A percentile compares a stretch with the other conserved stretches of the same genome.
These are phyloP conservation scores for Actenoides lindsayi DNA, from an alignment of 2,113 vertebrate species.

Conservation along the genomic window DNA sequence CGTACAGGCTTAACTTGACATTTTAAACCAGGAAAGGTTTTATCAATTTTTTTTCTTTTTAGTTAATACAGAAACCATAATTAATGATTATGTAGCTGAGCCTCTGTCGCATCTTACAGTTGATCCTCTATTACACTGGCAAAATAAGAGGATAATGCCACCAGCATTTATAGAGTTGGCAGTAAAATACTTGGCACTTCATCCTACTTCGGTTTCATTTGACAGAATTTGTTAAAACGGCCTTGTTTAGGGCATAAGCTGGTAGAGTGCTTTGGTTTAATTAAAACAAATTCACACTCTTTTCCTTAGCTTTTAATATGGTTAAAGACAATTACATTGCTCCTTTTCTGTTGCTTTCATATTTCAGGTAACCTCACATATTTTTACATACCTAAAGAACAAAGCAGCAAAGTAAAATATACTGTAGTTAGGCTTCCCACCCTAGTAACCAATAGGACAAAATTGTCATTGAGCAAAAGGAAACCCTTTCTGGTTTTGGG, in stretches of 20 bases:
- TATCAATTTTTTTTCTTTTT: conserved; percentile 62
- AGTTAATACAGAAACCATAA: conserved; percentile 70
- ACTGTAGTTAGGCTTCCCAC: not conserved
- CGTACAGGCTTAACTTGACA: conserved; percentile 56
- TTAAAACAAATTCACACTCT: conserved; percentile 7
- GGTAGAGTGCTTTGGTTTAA: conserved; percentile 21
- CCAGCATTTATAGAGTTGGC: conserved; percentile 65
- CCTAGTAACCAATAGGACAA: not conserved
- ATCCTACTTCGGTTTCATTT: conserved; percentile 59
- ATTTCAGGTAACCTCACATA: not conserved
- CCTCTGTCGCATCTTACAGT: conserved; percentile 61
- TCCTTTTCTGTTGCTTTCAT: not conserved
- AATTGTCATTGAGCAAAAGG: not conserved
- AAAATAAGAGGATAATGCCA: conserved; percentile 68
- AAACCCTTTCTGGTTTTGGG: not conserved
- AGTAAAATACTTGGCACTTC: conserved; percentile 59
- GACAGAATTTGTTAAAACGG: conserved; percentile 44
- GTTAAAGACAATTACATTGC: not conserved
- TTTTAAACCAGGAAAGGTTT: conserved; percentile 60
- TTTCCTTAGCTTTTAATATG: not conserved
- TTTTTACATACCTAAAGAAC: not conserved
- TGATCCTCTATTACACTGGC: conserved; percentile 73
- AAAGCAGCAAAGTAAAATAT: not conserved
- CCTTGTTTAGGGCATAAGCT: conserved; percentile 43
- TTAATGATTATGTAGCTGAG: conserved; percentile 73